Percentiles rank a stretch among this genome's conserved stretches.
Conservation (phyloP, 1,140 invertebrate genomes). For the Hylaeus volcanicus region DNA sequence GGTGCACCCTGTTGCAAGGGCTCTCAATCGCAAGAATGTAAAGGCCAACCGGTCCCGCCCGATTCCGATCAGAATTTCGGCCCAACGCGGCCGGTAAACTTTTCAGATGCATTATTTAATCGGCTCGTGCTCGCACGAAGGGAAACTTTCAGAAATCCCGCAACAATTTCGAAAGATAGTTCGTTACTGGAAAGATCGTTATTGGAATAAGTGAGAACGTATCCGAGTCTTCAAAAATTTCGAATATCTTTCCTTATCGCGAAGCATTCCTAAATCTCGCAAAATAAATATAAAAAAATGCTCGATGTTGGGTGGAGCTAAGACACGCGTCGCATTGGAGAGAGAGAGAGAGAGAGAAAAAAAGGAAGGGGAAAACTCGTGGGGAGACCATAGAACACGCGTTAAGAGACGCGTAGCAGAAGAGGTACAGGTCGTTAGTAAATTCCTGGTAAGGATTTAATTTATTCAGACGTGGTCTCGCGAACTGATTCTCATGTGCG, state of each 20-base stretch:
- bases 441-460: constrained; percentile 74
- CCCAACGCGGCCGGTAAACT: constrained; percentile 31
- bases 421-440: constrained; percentile 68
- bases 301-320: too few relatives aligned
- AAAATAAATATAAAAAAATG: too few relatives aligned
- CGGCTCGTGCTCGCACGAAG: background rate
- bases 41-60: constrained; percentile 44
- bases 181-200: background rate
- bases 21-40: constrained; percentile 67
- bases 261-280: too few relatives aligned
- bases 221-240: too few relatives aligned
- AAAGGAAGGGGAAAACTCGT: background rate
- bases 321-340: background rate
- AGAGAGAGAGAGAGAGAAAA: background rate
- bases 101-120: constrained; percentile 25
- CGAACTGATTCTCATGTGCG: constrained; percentile 36
- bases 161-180: too few relatives aligned
- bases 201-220: too few relatives aligned
- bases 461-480: constrained; percentile 67
- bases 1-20: constrained; percentile 61
- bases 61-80: constrained; percentile 57
- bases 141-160: too few relatives aligned
- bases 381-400: constrained; percentile 37
- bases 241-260: too few relatives aligned
- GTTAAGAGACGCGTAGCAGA: constrained; percentile 56